Base-by-base conservation (phyloP, 1,140 invertebrate species). In the Bombus affinis region DNA sequence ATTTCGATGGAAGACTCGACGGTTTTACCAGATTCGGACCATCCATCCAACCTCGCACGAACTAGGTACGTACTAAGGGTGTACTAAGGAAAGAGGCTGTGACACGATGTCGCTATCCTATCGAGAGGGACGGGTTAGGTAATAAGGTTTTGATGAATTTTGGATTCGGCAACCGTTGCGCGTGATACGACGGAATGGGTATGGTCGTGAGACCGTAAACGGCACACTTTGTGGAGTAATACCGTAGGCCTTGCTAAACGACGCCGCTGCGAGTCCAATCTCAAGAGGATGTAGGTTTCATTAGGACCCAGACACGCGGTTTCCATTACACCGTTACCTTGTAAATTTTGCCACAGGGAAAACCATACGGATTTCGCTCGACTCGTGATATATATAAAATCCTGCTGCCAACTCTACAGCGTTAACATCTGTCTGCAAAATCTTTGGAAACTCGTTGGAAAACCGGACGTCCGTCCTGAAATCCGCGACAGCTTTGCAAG, bases 281-380 rank as follows among this genome's bases (percentile, higher is more conserved):
- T 78, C 75, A 3, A 78, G 75, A 42, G 75, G 37, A 77, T 42
- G 35, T 42, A 32, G n/a, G 28, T 78, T 59, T 78, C 75, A 39
- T 78, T 78, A 66, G 13, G 28, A 39, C 1, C 6, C 57, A 22
- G 57, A 32, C 42, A 39, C 5, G 57, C 37, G 75, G 75, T 28
- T 59, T n/a, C 53, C 37, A 42, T 39, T 77, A n/a, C 57, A 42
- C 32, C 10, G n/a, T 53, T 35, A 35, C 32, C 28, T 32, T 32
- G 59, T 42, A 65, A 62, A 65, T 78, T 78, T 42, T 32, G 8
- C n/a, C n/a, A 22, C 25, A 1, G 12, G 13, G 8, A 13, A 15
- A 42, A 42, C 18, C 10, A 15, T 12, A 3, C 39, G 35, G 2
- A 37, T n/a, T 18, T 47, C 2, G 6, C 3, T 35, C 15, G 12